Percentiles rank a stretch among this genome's conserved stretches.
These are phyloP conservation scores for Tethea ocularis DNA, from an alignment of 2,888 invertebrate species.

Conservation along the genomic window DNA sequence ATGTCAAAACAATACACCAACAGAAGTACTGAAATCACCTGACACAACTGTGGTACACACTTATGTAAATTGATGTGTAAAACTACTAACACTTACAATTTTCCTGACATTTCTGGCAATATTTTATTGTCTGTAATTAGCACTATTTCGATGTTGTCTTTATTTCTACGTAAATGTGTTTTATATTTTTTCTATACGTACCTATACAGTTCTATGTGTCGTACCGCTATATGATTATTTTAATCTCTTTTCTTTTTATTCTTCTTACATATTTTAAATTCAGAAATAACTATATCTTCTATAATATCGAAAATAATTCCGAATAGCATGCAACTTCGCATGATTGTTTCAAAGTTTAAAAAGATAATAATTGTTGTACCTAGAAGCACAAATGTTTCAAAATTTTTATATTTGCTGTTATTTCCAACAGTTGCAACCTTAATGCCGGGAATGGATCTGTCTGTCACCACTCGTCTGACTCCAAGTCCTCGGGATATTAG, in stretches of 20 bases:
- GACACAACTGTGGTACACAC: slow-evolving; percentile 73
- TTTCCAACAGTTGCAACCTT: slow-evolving; percentile 74
- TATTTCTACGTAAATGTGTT: background rate
- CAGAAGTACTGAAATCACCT: slow-evolving; percentile 57
- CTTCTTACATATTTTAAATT: background rate
- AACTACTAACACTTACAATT: slow-evolving; percentile 41
- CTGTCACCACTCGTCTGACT: slow-evolving; percentile 86
- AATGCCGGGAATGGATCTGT: slow-evolving; percentile 84
- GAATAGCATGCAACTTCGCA: slow-evolving; percentile 40
- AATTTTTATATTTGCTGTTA: slow-evolving; percentile 13
- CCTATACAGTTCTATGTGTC: background rate
- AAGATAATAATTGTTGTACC: background rate
- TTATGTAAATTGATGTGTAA: slow-evolving; percentile 44
- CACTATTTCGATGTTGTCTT: background rate
- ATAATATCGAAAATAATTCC: background rate
- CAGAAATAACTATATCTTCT: background rate
- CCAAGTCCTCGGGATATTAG: slow-evolving; percentile 87
- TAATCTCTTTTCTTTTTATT: background rate
- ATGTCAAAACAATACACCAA: slow-evolving; percentile 61
- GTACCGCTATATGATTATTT: background rate
- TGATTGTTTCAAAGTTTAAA: slow-evolving; percentile 27
- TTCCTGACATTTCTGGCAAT: background rate
- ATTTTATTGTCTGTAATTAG: background rate
- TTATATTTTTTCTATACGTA: background rate
- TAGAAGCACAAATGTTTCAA: background rate